Conservation (phyloP, 1,140 invertebrate genomes). For the Latrodectus geometricus region DNA sequence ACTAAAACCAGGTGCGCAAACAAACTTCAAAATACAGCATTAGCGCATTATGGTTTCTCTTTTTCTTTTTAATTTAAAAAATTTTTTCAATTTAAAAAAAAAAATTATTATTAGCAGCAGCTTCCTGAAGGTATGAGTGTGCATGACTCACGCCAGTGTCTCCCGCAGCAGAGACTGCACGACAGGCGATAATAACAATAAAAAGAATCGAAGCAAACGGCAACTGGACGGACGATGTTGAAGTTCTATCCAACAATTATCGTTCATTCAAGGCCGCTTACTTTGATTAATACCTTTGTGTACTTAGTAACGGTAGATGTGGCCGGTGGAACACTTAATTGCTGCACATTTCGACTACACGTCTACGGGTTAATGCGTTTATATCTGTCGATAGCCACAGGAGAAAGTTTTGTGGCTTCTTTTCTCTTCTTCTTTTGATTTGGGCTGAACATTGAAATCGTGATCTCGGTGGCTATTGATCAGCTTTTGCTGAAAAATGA, state of each 20-base stretch:
- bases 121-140: no score
- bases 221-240: neutral
- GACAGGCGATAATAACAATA: neutral
- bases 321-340: conserved; percentile 31
- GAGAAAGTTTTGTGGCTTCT: conserved; percentile 8
- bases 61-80: no score
- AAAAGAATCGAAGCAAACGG: neutral
- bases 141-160: neutral
- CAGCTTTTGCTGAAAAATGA: neutral
- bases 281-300: conserved; percentile 41
- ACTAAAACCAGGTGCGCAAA: neutral
- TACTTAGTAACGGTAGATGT: conserved; percentile 26
- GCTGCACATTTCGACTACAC: neutral
- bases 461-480: neutral
- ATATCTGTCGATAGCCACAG: neutral
- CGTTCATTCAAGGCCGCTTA: conserved; percentile 28
- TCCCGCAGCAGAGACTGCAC: neutral
- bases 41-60: no score
- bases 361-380: neutral
- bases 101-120: no score
- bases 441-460: neutral
- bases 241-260: conserved; percentile 2
- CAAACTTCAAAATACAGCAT: no score
- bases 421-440: neutral
- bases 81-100: no score